Evolutionary conservation across 2,888 invertebrate genomes (phyloP).

Genomic region (Muscina levida): DNA sequence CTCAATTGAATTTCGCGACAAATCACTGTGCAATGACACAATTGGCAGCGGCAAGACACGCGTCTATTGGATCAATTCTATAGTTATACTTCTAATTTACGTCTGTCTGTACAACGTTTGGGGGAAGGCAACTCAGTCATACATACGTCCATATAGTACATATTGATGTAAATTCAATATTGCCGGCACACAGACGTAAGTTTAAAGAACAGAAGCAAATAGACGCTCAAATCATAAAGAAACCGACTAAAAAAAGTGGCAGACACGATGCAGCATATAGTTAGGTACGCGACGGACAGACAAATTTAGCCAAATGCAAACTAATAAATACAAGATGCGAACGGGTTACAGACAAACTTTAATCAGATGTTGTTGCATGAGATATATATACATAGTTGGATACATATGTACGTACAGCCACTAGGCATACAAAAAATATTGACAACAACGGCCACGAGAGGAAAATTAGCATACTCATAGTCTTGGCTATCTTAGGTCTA

Average conservation of each 20-base stretch:
- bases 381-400: background rate
- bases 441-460: too few species aligned
- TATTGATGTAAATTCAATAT: too few species aligned
- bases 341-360: background rate
- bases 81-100: constrained; percentile 54
- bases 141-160: too few species aligned
- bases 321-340: too few species aligned
- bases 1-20: constrained; percentile 15
- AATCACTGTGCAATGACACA: constrained; percentile 16
- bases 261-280: constrained; percentile 4
- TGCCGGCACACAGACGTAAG: background rate
- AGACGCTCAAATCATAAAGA: background rate
- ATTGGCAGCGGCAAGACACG: constrained; percentile 59
- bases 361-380: constrained; percentile 9
- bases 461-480: constrained; percentile 20
- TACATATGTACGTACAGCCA: background rate
- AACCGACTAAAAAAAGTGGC: background rate
- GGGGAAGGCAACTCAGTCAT: background rate
- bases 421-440: background rate
- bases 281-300: background rate
- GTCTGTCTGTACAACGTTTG: background rate
- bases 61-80: constrained; percentile 49
- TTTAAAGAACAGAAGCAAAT: background rate
- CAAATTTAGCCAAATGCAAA: too few species aligned
- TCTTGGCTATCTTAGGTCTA: too few species aligned